Evolutionary conservation across 2,797 vertebrate species (phyloP), one percentile per base, ranked within the genome.

Genomic region (Myotis vivesi): DNA sequence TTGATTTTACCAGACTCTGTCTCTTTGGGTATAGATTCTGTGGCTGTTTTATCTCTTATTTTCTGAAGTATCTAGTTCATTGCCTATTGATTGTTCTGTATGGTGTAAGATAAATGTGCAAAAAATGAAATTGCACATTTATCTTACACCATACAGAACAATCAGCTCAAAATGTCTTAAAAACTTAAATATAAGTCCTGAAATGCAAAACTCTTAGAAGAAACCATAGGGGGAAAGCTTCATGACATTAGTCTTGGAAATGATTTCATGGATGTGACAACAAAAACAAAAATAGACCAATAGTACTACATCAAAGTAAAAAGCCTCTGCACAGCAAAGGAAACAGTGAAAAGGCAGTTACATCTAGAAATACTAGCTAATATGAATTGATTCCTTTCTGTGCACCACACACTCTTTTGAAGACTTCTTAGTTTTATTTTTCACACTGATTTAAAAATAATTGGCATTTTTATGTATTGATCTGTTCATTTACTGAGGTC

Each of bases 381-480:
- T 51, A 75, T 83, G 17, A 84, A 25, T 41, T 79, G 77, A 92
- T 62, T 85, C 23, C 38, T 33, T 75, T 87, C 41, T 62, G 49
- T 83, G 8, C 4, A 87, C 30, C 33, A 66, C 57, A 38, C 5
- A 62, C 25, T 69, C 38, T 95, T 89, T 89, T 69, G 79, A 85
- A 20, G 41, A 68, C 20, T 86, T 72, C 25, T 8, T 87, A 71
- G 15, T 62, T 83, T 12, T 8, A 44, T 46, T 17, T 89, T 88
- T 93, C 33, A 77, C 30, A 62, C 30, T 59, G 53, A 75, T 77
- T 87, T 66, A 85, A 41, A 49, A 89, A 91, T n/a, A 20, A 59
- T 3, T 88, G 77, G 22, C 22, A 69, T 64, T 92, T 95, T 69
- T 75, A 90, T 69, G 91, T 87, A 81, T 80, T 64, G 36, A 84